A percentile compares a stretch with the other conserved stretches of the same genome.
Conservation (phyloP, 2,888 invertebrate species). For the Zygothrica quintamaculata region DNA sequence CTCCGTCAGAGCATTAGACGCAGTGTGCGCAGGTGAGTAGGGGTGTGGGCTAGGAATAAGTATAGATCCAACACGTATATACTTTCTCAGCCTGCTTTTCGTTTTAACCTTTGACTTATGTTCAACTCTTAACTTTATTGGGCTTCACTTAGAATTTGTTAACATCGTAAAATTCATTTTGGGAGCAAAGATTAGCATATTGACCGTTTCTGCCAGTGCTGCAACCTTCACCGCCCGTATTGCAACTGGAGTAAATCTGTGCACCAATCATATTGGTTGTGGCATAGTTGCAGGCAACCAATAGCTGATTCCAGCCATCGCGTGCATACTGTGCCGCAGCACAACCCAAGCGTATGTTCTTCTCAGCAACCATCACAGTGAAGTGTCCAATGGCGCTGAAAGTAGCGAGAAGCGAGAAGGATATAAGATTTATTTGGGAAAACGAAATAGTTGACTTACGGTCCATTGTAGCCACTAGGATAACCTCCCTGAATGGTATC, state of each 20-base stretch:
- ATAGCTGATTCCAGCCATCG: constrained; percentile 38
- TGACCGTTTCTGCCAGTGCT: constrained; percentile 31
- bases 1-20: constrained; percentile 91
- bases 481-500: constrained; percentile 46
- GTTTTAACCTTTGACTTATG: no score
- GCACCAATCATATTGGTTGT: constrained; percentile 46
- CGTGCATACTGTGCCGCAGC: constrained; percentile 44
- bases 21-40: constrained; percentile 88
- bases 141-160: constrained; percentile 40
- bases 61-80: no score
- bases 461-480: constrained; percentile 45
- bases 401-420: not conserved
- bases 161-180: constrained; percentile 39
- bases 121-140: no score
- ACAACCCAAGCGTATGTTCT: constrained; percentile 48
- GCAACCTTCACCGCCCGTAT: constrained; percentile 30
- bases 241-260: constrained; percentile 45
- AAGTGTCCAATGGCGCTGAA: constrained; percentile 54
- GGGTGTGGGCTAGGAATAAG: no score
- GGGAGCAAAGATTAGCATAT: constrained; percentile 36
- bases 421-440: not conserved
- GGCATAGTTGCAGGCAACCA: constrained; percentile 55
- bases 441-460: constrained; percentile 35
- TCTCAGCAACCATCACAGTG: constrained; percentile 52
- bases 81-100: no score